Percentiles rank a stretch among this genome's conserved stretches.
These are phyloP conservation scores for Iguana delicatissima DNA, from an alignment of 2,797 vertebrate species.

Conservation along the genomic window DNA sequence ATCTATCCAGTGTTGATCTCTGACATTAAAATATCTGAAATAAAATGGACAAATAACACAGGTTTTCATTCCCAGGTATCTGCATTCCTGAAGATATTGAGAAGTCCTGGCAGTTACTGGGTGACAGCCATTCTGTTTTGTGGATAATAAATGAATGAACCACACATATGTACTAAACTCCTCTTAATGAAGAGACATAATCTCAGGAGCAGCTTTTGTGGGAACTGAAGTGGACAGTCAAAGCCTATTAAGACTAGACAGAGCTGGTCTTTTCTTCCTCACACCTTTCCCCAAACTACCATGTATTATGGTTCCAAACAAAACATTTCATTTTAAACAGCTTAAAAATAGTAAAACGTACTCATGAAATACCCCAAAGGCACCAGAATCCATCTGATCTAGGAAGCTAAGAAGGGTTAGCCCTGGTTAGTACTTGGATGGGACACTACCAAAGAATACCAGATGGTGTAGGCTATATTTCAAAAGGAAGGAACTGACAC, in stretches of 20 bases:
- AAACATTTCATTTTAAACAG: not conserved
- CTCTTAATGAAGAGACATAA: not conserved
- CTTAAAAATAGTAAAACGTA: not conserved
- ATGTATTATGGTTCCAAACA: not conserved
- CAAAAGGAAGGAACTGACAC: too few relatives aligned
- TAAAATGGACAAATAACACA: too few relatives aligned
- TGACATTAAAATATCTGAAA: not conserved
- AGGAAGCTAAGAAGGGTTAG: too few relatives aligned
- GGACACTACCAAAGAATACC: too few relatives aligned
- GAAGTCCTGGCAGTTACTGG: not conserved
- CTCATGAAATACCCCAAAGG: too few relatives aligned
- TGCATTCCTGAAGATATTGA: not conserved
- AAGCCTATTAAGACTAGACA: not conserved
- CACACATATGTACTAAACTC: not conserved
- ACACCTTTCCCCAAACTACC: not conserved
- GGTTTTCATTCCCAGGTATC: not conserved
- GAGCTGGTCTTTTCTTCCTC: not conserved
- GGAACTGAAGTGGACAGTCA: not conserved
- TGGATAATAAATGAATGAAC: constrained; percentile 1
- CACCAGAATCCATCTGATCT: too few relatives aligned
- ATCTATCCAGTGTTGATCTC: not conserved
- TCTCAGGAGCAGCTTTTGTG: not conserved
- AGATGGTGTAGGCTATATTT: too few relatives aligned
- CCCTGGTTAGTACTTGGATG: too few relatives aligned
- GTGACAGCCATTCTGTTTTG: constrained; percentile 1